phyloP scores from a whole-genome alignment of 1,140 invertebrate genomes.

The Hylaeus volcanicus region DNA sequence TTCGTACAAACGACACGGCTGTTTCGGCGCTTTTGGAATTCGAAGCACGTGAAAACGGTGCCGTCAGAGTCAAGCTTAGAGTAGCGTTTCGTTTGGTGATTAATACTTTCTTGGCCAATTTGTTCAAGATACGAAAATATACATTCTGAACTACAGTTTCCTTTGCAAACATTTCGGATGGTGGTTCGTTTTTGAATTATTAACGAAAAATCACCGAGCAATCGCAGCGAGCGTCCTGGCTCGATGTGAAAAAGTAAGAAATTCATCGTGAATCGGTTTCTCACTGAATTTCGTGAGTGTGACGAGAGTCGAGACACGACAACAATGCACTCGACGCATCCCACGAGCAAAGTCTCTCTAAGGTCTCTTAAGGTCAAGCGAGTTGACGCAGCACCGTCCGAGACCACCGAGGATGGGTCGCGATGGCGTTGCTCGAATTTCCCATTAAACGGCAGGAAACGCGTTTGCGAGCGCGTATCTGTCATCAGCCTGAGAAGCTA shows the following conservation, averaged over 20 bases:
- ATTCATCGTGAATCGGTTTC: not conserved
- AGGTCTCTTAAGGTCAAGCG: not conserved
- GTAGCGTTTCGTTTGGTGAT: too few relatives aligned
- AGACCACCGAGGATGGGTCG: not conserved
- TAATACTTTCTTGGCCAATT: too few relatives aligned
- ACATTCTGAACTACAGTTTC: too few relatives aligned
- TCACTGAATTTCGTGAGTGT: too few relatives aligned
- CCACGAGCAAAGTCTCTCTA: not conserved
- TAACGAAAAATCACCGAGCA: too few relatives aligned
- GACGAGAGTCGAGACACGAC: not conserved
- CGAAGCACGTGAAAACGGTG: not conserved
- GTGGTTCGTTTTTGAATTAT: too few relatives aligned
- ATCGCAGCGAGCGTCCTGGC: too few relatives aligned
- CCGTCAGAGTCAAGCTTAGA: too few relatives aligned
- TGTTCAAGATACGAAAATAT: too few relatives aligned
- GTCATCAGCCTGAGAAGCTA: not conserved
- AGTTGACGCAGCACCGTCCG: not conserved
- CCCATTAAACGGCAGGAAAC: slow-evolving; percentile 2
- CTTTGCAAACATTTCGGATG: too few relatives aligned
- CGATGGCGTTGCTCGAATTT: not conserved
- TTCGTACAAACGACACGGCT: slow-evolving; percentile 27
- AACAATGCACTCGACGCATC: not conserved
- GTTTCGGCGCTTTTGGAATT: slow-evolving; percentile 33
- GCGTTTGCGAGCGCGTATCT: not conserved
- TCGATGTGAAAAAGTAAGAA: too few relatives aligned